These are phyloP conservation scores for Drosophila demipolita DNA, from an alignment of 2,888 invertebrate species.

Conservation along the genomic window DNA sequence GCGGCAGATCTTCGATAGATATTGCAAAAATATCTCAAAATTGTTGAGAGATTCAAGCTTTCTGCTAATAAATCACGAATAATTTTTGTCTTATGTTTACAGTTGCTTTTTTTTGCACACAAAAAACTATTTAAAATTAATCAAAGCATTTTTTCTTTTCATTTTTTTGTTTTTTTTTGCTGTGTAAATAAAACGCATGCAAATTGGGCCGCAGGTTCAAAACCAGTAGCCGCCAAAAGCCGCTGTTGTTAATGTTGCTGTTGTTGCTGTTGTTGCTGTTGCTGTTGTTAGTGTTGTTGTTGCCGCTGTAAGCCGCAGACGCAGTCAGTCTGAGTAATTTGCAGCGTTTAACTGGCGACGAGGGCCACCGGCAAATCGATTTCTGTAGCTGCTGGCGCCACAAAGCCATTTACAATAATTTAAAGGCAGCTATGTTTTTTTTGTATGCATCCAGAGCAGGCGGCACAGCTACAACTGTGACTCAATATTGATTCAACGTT, in stretches of 20 bases:
- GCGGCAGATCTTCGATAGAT: not conserved
- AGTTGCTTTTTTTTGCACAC: not conserved
- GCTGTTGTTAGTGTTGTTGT: constrained; percentile 8
- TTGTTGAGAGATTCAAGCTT: not conserved
- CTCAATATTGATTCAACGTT: constrained; percentile 56
- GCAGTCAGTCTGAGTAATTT: constrained; percentile 62
- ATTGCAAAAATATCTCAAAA: not conserved
- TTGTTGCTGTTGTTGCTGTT: constrained; percentile 2
- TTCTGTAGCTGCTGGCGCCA: constrained; percentile 73
- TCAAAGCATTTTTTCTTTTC: not conserved
- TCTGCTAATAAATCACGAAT: not conserved
- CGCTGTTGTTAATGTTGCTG: constrained; percentile 1
- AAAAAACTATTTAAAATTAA: not conserved
- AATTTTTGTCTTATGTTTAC: not conserved
- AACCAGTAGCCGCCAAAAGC: constrained; percentile 69
- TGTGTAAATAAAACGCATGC: constrained; percentile 55
- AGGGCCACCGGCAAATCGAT: constrained; percentile 76
- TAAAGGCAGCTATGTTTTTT: constrained; percentile 54
- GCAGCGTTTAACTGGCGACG: constrained; percentile 75
- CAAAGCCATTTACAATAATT: constrained; percentile 72
- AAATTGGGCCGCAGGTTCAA: constrained; percentile 71
- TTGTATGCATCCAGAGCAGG: not conserved
- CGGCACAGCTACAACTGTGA: constrained; percentile 22
- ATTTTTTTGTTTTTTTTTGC: not conserved
- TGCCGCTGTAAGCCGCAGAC: constrained; percentile 20